phyloP scores from a whole-genome alignment of 2,797 vertebrate genomes.

The Cirrhinus molitorella region DNA sequence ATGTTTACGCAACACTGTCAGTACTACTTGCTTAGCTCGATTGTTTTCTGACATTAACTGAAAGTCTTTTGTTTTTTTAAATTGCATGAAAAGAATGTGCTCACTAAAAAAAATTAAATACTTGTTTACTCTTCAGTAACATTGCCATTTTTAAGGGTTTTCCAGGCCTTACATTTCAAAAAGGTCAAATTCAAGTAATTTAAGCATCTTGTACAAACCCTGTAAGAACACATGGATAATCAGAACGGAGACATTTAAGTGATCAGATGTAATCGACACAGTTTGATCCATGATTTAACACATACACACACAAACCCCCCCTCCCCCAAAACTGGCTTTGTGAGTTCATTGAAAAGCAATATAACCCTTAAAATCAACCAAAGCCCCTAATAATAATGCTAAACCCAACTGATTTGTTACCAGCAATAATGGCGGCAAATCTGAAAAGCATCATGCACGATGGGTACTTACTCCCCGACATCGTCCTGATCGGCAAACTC shows the following conservation, averaged over 20 bases:
- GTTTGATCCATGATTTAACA: constrained; percentile 13
- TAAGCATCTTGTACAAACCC: too few species aligned
- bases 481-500: constrained; percentile 99
- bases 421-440: background rate
- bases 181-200: too few species aligned
- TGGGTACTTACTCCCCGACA: constrained; percentile 98
- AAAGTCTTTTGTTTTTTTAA: too few species aligned
- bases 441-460: constrained; percentile 62
- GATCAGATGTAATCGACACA: background rate
- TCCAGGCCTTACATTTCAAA: too few species aligned
- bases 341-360: constrained; percentile 4
- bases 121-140: too few species aligned
- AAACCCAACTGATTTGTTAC: background rate
- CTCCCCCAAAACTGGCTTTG: background rate
- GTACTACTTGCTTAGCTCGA: too few species aligned
- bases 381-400: background rate
- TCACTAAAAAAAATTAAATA: too few species aligned
- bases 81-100: too few species aligned
- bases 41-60: too few species aligned
- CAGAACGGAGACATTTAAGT: background rate
- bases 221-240: background rate
- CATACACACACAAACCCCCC: background rate
- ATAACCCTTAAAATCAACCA: background rate
- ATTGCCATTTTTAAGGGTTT: too few species aligned
- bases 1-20: too few species aligned